phyloP scores from a whole-genome alignment of 2,113 vertebrate species.

The Oreochromis niloticus region DNA sequence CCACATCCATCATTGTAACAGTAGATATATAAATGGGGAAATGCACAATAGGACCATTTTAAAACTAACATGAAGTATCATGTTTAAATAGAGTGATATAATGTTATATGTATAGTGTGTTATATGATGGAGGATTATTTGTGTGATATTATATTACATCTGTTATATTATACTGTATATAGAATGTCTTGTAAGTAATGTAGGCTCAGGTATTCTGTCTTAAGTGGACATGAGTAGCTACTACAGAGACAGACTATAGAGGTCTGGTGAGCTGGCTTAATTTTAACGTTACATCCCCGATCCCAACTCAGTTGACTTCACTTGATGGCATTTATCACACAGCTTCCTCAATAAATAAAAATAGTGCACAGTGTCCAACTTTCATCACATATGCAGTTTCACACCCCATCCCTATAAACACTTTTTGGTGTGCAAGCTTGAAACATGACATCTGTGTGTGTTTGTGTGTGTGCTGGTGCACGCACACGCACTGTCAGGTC shows the following conservation, averaged over 20 bases:
- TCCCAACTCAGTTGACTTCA: not conserved
- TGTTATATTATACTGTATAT: not conserved
- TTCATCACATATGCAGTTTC: not conserved
- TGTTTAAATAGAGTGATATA: not conserved
- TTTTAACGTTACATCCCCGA: too few relatives aligned
- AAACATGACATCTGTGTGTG: not conserved
- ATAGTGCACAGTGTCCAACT: not conserved
- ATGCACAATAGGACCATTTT: not conserved
- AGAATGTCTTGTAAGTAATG: not conserved
- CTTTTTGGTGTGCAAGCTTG: not conserved
- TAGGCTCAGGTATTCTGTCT: not conserved
- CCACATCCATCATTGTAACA: not conserved
- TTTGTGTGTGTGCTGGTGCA: not conserved
- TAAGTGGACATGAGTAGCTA: not conserved
- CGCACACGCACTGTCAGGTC: conserved; percentile 72
- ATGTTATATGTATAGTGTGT: not conserved
- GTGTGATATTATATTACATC: not conserved
- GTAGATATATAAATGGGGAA: not conserved
- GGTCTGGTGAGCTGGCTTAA: too few relatives aligned
- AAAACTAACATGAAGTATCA: not conserved
- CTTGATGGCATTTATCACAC: not conserved
- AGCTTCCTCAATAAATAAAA: not conserved
- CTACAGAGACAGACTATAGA: too few relatives aligned
- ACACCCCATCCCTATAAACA: not conserved
- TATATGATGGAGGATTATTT: not conserved